phyloP scores from a whole-genome alignment of 1,140 invertebrate species.

The Lasaia peninsularis region DNA sequence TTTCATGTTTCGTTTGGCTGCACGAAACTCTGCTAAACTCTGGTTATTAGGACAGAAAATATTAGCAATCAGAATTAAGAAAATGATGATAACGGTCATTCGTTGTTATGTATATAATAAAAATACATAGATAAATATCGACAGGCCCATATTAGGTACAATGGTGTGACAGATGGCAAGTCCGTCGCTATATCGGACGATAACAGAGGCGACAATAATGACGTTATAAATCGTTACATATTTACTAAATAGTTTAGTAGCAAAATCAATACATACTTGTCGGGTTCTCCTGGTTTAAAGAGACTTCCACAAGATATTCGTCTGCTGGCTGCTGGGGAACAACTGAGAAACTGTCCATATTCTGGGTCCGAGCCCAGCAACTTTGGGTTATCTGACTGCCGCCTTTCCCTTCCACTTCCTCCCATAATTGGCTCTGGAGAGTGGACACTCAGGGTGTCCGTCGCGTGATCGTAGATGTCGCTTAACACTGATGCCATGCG shows the following conservation, averaged over 20 bases:
- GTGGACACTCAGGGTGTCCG: constrained; percentile 60
- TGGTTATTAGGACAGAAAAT: no score
- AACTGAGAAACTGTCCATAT: constrained; percentile 79
- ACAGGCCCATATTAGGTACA: no score
- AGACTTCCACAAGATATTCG: constrained; percentile 88
- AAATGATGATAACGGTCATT: no score
- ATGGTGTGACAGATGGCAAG: no score
- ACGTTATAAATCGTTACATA: no score
- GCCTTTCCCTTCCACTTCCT: constrained; percentile 55
- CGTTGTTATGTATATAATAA: no score
- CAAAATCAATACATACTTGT: constrained; percentile 72
- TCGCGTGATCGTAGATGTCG: constrained; percentile 65
- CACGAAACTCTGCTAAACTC: no score
- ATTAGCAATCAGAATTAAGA: no score
- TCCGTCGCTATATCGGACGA: no score
- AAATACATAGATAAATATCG: no score
- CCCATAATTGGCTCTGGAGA: constrained; percentile 63
- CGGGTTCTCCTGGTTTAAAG: constrained; percentile 81
- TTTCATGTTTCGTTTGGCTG: no score
- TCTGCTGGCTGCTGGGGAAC: constrained; percentile 86
- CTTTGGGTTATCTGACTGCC: constrained; percentile 80
- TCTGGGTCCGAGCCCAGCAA: constrained; percentile 79
- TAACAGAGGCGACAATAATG: no score
- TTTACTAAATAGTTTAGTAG: neutral
- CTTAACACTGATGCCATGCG: constrained; percentile 68